phyloP scores from a whole-genome alignment of 1,140 invertebrate species.

The Temnothorax longispinosus region DNA sequence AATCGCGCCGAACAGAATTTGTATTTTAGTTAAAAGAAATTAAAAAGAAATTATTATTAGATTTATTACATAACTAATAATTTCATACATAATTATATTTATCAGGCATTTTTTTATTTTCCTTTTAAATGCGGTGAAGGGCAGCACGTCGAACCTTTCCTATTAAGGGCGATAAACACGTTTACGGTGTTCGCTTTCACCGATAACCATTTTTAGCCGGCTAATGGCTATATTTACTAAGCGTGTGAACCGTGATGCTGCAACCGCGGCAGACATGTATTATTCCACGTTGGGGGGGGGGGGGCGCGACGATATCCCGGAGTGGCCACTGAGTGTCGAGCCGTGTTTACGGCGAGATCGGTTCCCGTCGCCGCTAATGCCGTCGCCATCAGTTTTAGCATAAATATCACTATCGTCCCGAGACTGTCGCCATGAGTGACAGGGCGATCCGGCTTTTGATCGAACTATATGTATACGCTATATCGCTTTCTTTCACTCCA shows the following conservation, averaged over 20 bases:
- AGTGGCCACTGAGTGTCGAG: slow-evolving; percentile 66
- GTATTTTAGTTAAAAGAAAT: neutral
- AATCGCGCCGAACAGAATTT: neutral
- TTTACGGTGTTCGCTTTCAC: slow-evolving; percentile 38
- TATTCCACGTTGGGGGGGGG: slow-evolving; percentile 48
- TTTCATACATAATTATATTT: neutral
- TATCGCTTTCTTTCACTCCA: slow-evolving; percentile 13
- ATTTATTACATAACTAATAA: neutral
- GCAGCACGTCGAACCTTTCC: neutral
- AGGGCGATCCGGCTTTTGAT: slow-evolving; percentile 1
- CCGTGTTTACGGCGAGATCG: slow-evolving; percentile 58
- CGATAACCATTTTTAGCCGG: slow-evolving; percentile 46
- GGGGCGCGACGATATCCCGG: slow-evolving; percentile 43
- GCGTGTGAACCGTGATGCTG: slow-evolving; percentile 48
- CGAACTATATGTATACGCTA: neutral
- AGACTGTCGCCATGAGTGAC: neutral
- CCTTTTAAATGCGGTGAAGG: neutral
- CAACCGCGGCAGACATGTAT: slow-evolving; percentile 39
- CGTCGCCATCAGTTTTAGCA: slow-evolving; percentile 53
- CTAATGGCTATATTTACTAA: slow-evolving; percentile 32
- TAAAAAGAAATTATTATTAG: neutral
- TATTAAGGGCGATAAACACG: slow-evolving; percentile 40
- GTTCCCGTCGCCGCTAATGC: slow-evolving; percentile 51
- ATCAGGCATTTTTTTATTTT: neutral
- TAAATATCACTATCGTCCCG: slow-evolving; percentile 48